Percentiles rank a stretch among this genome's conserved stretches.
Evolutionary conservation across 2,113 vertebrate species (phyloP).

Genomic region (Hirundichthys speculiger): DNA sequence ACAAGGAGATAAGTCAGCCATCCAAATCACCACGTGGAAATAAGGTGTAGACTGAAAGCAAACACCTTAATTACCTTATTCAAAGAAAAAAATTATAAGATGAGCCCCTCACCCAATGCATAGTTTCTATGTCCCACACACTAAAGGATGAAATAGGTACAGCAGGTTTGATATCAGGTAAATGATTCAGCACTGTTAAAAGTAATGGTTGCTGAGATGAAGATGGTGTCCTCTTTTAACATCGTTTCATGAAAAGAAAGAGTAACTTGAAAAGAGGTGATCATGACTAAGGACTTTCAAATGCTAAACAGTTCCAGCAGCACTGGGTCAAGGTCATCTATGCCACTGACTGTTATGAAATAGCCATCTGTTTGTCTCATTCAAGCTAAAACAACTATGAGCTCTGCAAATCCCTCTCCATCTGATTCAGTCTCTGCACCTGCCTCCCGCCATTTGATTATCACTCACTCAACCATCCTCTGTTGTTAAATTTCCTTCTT

Average conservation of each 20-base stretch:
- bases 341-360: slow-evolving; percentile 23
- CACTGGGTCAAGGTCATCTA: slow-evolving; percentile 13
- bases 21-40: too few relatives aligned
- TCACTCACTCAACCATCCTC: slow-evolving; percentile 13
- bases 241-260: slow-evolving; percentile 13
- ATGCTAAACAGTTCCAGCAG: slow-evolving; percentile 10
- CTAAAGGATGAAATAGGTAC: slow-evolving; percentile 47
- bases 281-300: slow-evolving; percentile 17
- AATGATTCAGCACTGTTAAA: slow-evolving; percentile 39
- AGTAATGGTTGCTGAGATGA: slow-evolving; percentile 14
- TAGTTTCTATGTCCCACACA: neutral
- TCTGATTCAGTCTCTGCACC: slow-evolving; percentile 35
- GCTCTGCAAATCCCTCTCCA: slow-evolving; percentile 33
- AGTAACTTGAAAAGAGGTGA: neutral
- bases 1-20: too few relatives aligned
- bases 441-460: slow-evolving; percentile 27
- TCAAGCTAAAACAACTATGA: slow-evolving; percentile 8
- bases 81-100: slow-evolving; percentile 31
- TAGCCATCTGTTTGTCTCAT: slow-evolving; percentile 30
- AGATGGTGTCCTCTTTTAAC: neutral
- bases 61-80: too few relatives aligned
- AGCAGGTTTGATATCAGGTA: slow-evolving; percentile 37
- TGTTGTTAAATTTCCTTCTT: slow-evolving; percentile 6
- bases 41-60: too few relatives aligned
- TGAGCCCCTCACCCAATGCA: slow-evolving; percentile 31